Evolutionary conservation across 2,797 vertebrate genomes (phyloP), one percentile per base, ranked within the genome.

Genomic region (Sebastes wilsoni): DNA sequence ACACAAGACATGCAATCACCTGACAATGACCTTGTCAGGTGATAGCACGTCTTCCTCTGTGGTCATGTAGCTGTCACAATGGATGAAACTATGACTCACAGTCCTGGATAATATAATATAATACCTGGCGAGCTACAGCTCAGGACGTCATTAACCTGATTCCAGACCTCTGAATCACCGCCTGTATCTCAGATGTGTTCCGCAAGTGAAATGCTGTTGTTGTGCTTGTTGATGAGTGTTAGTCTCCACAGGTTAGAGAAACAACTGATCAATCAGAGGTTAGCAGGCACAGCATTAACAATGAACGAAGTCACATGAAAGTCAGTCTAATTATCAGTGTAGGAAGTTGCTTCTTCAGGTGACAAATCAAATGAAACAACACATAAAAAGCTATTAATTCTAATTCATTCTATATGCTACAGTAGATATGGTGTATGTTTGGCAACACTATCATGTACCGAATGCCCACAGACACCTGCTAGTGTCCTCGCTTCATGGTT

Each of bases 71-170:
- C 62, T 49, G 34, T 81, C 68, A 56, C 60, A 58, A n/a, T 62
- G 65, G 74, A 61, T 66, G 30, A 80, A 85, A 72, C 87, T 77
- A 70, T 88, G 86, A 86, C 54, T 91, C 82, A 89, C 54, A 46
- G 10, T 27, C 52, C 8, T 30, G 65, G 66, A 67, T 66, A 68
- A 46, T 49, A 70, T 71, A 73, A 83, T 20, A 13, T 71, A 73
- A 83, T 22, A 13, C 66, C 25, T 66, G 64, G 27, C 16, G 23
- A 59, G 22, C 8, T 14, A 25, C 6, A 76, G 55, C 27, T 30
- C 62, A 65, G 22, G 5, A 27, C 36, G 52, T 38, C 10, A 13
- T 59, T 59, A 30, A 5, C 34, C 22, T 38, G 7, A 52, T 65
- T 73, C 28, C 66, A 75, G 36, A 54, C 55, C 62, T 81, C 16